Conservation (phyloP, 53 echinoderm and acorn worm genomes). For the Astropecten irregularis region DNA sequence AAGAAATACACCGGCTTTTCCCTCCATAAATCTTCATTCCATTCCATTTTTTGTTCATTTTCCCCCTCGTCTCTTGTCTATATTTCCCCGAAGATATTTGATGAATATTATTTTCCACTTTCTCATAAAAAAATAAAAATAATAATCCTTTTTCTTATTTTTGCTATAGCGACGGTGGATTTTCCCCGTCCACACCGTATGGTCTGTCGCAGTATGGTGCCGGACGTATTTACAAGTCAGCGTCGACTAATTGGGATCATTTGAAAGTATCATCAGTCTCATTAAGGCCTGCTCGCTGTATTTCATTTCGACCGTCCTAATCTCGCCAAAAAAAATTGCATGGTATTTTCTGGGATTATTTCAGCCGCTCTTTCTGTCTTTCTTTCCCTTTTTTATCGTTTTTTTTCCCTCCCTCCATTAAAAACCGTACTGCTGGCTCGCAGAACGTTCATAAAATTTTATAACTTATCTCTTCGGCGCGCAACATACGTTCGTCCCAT, state of each 20-base stretch:
- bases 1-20: no score
- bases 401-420: no score
- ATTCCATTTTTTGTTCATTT: no score
- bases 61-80: no score
- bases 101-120: no score
- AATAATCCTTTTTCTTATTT: no score
- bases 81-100: no score
- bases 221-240: constrained; percentile 26
- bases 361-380: no score
- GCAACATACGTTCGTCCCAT: no score
- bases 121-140: no score
- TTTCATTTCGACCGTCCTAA: not conserved
- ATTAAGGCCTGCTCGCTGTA: not conserved
- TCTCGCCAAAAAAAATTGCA: constrained; percentile 23
- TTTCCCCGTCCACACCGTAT: not conserved
- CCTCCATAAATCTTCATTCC: no score
- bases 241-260: constrained; percentile 5
- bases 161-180: no score
- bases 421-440: not conserved
- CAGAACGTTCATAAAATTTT: constrained; percentile 37
- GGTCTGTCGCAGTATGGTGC: constrained; percentile 3
- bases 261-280: constrained; percentile 25
- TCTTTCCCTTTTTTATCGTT: not conserved
- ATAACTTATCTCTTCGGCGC: not conserved
- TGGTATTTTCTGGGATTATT: not conserved